Conservation (phyloP, 1,140 invertebrate species). For the Dreissena polymorpha region DNA sequence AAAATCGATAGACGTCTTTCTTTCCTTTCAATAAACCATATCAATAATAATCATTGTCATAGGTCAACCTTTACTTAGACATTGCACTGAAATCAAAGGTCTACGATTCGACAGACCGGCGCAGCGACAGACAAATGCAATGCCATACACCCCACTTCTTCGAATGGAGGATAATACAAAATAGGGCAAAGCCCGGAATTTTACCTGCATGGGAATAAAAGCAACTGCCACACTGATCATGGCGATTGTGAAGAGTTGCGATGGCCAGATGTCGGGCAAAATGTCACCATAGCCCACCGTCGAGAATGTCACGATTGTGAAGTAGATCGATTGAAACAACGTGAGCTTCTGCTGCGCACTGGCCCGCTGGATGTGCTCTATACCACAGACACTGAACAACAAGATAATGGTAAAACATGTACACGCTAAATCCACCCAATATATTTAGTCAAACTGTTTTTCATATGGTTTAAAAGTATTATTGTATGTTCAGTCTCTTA, state of each 20-base stretch:
- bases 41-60: too few species aligned
- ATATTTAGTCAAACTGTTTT: too few species aligned
- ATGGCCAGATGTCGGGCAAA: slow-evolving; percentile 97
- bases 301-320: slow-evolving; percentile 97
- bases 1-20: too few species aligned
- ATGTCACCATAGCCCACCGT: slow-evolving; percentile 91
- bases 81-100: background rate
- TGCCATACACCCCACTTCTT: background rate
- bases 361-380: slow-evolving; percentile 96
- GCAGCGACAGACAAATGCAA: background rate
- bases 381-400: slow-evolving; percentile 91
- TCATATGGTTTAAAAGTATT: too few species aligned
- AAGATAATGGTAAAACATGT: slow-evolving; percentile 23
- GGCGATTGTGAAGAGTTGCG: slow-evolving; percentile 95
- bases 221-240: slow-evolving; percentile 97
- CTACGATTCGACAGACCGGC: background rate
- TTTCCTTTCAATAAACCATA: too few species aligned
- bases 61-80: too few species aligned
- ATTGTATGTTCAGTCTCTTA: too few species aligned
- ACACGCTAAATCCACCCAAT: too few species aligned
- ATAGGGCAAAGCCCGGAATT: background rate
- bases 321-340: slow-evolving; percentile 97
- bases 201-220: slow-evolving; percentile 96
- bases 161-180: background rate
- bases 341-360: slow-evolving; percentile 91